phyloP scores from a whole-genome alignment of 2,888 invertebrate genomes.

The Scaptomyza cyrtandrae region DNA sequence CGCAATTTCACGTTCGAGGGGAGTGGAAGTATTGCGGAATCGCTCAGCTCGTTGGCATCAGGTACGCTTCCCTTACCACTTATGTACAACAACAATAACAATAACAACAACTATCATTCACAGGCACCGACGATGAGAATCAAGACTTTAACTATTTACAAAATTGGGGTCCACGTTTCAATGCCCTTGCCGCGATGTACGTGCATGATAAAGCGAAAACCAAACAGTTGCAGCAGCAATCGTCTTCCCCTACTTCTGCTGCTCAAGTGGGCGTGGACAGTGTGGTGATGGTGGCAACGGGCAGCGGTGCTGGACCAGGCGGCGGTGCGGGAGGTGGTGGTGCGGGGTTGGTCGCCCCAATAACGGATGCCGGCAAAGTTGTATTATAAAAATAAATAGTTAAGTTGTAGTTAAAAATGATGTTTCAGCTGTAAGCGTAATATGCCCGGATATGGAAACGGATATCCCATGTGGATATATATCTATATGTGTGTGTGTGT shows the following conservation, averaged over 20 bases:
- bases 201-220: conserved; percentile 84
- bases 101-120: conserved; percentile 18
- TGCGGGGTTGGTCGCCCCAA: background rate
- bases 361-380: conserved; percentile 61
- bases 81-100: background rate
- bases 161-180: conserved; percentile 98
- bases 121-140: conserved; percentile 96
- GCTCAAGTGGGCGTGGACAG: conserved; percentile 44
- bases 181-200: conserved; percentile 98
- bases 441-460: conserved; percentile 43
- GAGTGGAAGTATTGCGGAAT: conserved; percentile 98
- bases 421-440: conserved; percentile 75
- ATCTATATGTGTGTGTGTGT: conserved; percentile 1
- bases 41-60: conserved; percentile 97
- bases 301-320: conserved; percentile 72
- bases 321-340: conserved; percentile 47
- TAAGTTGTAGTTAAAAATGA: conserved; percentile 76
- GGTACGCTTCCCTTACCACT: conserved; percentile 85
- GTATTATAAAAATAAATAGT: conserved; percentile 79
- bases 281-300: conserved; percentile 62
- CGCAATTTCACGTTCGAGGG: conserved; percentile 99
- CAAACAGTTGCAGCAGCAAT: conserved; percentile 42
- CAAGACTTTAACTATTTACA: conserved; percentile 98
- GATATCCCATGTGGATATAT: conserved; percentile 14
- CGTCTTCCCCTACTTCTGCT: background rate